A percentile compares a stretch with the other conserved stretches of the same genome.
phyloP scores from a whole-genome alignment of 1,140 invertebrate species.

The Nasonia longicornis region DNA sequence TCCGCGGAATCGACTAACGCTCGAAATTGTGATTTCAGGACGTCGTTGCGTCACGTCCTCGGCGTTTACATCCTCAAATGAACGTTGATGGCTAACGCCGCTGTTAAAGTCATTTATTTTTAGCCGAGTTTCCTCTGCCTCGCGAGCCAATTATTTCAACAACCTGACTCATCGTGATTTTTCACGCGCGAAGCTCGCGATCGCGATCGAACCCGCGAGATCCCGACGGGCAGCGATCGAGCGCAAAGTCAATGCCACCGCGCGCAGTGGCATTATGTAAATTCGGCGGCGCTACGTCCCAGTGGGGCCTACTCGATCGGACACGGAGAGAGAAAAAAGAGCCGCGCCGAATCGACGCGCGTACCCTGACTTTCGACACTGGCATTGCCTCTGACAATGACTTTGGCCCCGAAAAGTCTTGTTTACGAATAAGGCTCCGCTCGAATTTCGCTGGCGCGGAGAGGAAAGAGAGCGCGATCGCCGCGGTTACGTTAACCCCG shows the following conservation, averaged over 20 bases:
- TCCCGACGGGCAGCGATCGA: too few relatives aligned
- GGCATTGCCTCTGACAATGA: conserved; percentile 57
- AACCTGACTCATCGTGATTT: too few relatives aligned
- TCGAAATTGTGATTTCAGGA: conserved; percentile 53
- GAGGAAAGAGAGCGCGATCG: conserved; percentile 15
- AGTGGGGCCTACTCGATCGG: too few relatives aligned
- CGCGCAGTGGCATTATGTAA: background rate
- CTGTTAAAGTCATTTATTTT: too few relatives aligned
- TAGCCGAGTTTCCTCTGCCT: too few relatives aligned
- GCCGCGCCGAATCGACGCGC: background rate
- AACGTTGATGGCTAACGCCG: background rate
- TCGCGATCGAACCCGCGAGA: too few relatives aligned
- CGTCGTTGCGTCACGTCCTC: conserved; percentile 49
- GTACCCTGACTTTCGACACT: conserved; percentile 38
- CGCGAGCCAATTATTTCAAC: too few relatives aligned
- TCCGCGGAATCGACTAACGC: conserved; percentile 41
- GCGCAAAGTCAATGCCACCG: too few relatives aligned
- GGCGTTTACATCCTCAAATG: background rate
- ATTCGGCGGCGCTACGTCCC: background rate
- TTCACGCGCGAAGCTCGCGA: too few relatives aligned
- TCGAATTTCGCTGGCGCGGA: conserved; percentile 35
- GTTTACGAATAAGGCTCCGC: conserved; percentile 35
- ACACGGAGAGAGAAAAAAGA: conserved; percentile 20
- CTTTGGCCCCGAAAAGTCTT: conserved; percentile 42
- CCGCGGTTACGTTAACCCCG: conserved; percentile 54